These are phyloP conservation scores for Tromatobia lineatoria DNA, from an alignment of 2,888 invertebrate species.

Conservation along the genomic window DNA sequence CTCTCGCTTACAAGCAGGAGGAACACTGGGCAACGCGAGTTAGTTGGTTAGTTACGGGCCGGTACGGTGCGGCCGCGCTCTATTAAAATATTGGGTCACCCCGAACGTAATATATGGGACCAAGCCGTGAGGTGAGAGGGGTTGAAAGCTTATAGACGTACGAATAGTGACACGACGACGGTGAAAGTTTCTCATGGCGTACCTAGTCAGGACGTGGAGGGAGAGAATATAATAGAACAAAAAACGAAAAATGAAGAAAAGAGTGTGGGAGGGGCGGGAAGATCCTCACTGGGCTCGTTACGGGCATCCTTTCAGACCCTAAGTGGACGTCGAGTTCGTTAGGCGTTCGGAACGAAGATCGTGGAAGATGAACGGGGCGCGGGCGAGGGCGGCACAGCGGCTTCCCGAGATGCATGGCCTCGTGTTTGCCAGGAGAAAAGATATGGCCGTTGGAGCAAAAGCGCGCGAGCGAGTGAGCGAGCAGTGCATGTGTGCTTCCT, in stretches of 20 bases:
- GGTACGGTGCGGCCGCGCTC: constrained; percentile 75
- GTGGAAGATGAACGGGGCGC: constrained; percentile 80
- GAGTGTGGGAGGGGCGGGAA: constrained; percentile 71
- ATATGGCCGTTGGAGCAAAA: constrained; percentile 79
- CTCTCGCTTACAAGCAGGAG: constrained; percentile 56
- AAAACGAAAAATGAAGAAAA: constrained; percentile 42
- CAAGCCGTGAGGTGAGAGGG: constrained; percentile 22
- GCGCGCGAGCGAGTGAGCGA: constrained; percentile 66
- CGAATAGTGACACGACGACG: constrained; percentile 14
- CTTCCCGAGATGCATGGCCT: constrained; percentile 77
- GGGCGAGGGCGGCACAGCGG: constrained; percentile 68
- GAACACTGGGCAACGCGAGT: constrained; percentile 68
- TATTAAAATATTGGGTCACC: constrained; percentile 84
- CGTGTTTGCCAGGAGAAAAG: constrained; percentile 79
- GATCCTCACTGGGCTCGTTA: constrained; percentile 77
- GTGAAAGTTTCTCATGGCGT: background rate
- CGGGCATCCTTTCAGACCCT: constrained; percentile 80
- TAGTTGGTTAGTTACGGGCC: constrained; percentile 80
- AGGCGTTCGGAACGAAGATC: constrained; percentile 78
- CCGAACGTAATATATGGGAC: constrained; percentile 73
- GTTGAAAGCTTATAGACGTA: constrained; percentile 11
- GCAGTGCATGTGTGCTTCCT: constrained; percentile 55
- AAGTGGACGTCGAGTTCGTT: constrained; percentile 83
- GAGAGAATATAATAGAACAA: constrained; percentile 53
- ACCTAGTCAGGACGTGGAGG: background rate